These are phyloP conservation scores for Acanthosepion esculentum DNA, from an alignment of 2,888 invertebrate species.

Conservation along the genomic window DNA sequence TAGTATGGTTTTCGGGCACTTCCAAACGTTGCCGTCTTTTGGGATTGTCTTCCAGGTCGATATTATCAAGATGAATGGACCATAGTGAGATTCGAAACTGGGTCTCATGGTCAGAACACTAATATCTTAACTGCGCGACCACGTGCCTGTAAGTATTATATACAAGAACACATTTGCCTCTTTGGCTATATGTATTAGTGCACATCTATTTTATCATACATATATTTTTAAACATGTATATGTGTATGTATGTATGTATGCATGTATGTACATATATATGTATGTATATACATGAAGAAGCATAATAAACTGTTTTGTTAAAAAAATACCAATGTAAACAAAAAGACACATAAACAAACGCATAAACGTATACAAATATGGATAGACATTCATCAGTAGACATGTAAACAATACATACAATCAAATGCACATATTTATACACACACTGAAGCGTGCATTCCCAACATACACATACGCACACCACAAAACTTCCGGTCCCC, in stretches of 20 bases:
- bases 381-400: not conserved
- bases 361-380: not conserved
- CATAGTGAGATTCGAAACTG: too few species aligned
- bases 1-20: too few species aligned
- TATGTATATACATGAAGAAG: not conserved
- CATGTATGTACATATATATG: not conserved
- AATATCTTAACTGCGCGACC: too few species aligned
- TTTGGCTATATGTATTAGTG: too few species aligned
- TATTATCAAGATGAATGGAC: too few species aligned
- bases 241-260: not conserved
- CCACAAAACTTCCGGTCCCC: slow-evolving; percentile 33
- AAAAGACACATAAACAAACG: not conserved
- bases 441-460: not conserved
- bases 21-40: too few species aligned
- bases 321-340: not conserved
- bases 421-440: not conserved
- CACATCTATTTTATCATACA: too few species aligned
- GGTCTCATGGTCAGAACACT: too few species aligned
- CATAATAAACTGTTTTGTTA: not conserved
- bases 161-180: too few species aligned
- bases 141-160: too few species aligned
- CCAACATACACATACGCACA: not conserved
- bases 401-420: not conserved
- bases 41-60: too few species aligned
- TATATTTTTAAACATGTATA: too few species aligned